Evolutionary conservation across 1,140 invertebrate genomes (phyloP), one percentile per base, ranked within the genome.

Genomic region (Ectropis grisescens): DNA sequence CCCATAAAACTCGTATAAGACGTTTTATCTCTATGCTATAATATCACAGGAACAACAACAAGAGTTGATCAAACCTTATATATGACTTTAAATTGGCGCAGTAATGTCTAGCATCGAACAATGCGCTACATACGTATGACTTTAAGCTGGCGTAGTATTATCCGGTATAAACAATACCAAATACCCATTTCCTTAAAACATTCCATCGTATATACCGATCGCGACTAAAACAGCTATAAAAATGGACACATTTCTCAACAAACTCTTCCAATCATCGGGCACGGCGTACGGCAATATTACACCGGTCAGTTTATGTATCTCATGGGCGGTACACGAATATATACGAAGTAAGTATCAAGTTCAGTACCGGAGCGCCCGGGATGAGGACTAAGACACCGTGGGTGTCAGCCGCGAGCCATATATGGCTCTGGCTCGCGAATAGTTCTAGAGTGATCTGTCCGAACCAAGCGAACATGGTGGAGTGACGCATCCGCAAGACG

Each of bases 311-410:
- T 87, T 84, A 58, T 94, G 90, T 28, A 92, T 89, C 84, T 98
- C 97, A 50, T 98, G 96, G 11, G 94, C 93, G 13, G 92, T 88
- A 65, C 95, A 97, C 90, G 55, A 97, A 98, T 29, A 98, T 94
- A 67, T 96, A 98, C 1, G 94, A 94, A 0, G 95, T 97, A 16
- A 98, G 82, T 10, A 98, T 89, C 28, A 97, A 85, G 82, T 98
- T 98, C 1, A 94, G 75, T 14, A 96, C 93, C 7, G 95, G 96
- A 62, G 95, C 97, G 23, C 91, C 89, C 0, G 97, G 97, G 28
- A 98, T 83, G 27, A 98, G 82, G 0, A 98, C 95, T 23, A 98
- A 70, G 2, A 97, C 92, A 0, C 95, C 95, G 53, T 97, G 91
- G 0, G 93, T 90, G 82, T 98, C 96, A 1, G 96, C 95, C 1